Conservation (phyloP, 2,888 invertebrate species). For the Drosophila meridionalis region DNA sequence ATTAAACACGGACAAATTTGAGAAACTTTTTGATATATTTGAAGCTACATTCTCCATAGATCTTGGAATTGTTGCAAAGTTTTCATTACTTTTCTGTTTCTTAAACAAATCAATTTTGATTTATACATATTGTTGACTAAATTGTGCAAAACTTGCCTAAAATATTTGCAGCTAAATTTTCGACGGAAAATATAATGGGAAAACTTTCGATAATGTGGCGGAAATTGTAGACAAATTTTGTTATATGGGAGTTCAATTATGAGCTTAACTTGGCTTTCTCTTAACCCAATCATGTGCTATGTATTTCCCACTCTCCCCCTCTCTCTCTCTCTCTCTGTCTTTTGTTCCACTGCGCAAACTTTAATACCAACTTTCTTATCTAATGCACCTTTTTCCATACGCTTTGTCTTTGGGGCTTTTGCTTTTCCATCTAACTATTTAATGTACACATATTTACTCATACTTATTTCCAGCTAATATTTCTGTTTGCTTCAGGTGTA, state of each 20-base stretch:
- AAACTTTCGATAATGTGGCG: slow-evolving; percentile 7
- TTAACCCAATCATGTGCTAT: not conserved
- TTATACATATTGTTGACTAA: not conserved
- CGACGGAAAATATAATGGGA: not conserved
- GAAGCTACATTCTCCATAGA: not conserved
- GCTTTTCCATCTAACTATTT: slow-evolving; percentile 33
- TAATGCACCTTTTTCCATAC: slow-evolving; percentile 21
- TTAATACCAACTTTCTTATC: slow-evolving; percentile 54
- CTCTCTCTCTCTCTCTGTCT: not conserved
- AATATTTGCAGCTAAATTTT: slow-evolving; percentile 6
- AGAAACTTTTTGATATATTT: not conserved
- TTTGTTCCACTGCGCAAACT: slow-evolving; percentile 3
- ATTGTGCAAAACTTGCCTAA: not conserved
- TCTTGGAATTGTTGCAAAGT: not conserved
- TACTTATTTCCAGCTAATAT: slow-evolving; percentile 52
- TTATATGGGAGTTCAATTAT: slow-evolving; percentile 5
- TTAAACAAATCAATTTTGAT: slow-evolving; percentile 5
- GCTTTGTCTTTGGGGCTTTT: not conserved
- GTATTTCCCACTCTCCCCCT: not conserved
- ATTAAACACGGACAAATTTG: not conserved
- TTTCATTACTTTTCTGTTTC: not conserved
- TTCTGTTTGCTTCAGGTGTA: slow-evolving; percentile 53
- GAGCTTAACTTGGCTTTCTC: slow-evolving; percentile 26
- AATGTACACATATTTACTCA: slow-evolving; percentile 52
- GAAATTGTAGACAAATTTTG: slow-evolving; percentile 7